These are phyloP conservation scores for Semicossyphus pulcher DNA, from an alignment of 2,113 vertebrate species.

Conservation along the genomic window DNA sequence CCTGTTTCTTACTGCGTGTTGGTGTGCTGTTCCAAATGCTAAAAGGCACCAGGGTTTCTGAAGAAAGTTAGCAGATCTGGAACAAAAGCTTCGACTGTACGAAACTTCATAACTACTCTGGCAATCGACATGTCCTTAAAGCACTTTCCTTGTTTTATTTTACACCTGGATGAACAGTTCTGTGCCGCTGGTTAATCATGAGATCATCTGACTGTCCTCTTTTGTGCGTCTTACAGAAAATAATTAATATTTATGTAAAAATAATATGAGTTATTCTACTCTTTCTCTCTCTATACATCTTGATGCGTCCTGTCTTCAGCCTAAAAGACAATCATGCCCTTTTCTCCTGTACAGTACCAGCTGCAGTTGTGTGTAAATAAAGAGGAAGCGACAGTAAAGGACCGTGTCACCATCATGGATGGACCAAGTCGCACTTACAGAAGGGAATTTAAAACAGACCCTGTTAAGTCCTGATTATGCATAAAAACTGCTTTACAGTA, in stretches of 20 bases:
- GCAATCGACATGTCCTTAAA: conserved; percentile 3
- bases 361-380: conserved; percentile 65
- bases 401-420: conserved; percentile 6
- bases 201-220: conserved; percentile 18
- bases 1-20: conserved; percentile 30
- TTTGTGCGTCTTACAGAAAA: conserved; percentile 42
- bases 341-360: conserved; percentile 70
- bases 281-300: not conserved
- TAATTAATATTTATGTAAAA: conserved; percentile 18
- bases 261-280: conserved; percentile 3
- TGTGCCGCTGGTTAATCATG: conserved; percentile 33
- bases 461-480: conserved; percentile 45
- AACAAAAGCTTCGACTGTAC: conserved; percentile 16
- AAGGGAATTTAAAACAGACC: conserved; percentile 26
- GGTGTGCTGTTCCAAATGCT: conserved; percentile 43
- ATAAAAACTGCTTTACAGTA: conserved; percentile 33
- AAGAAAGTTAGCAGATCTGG: conserved; percentile 28
- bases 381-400: conserved; percentile 27
- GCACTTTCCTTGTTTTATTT: conserved; percentile 1
- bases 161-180: conserved; percentile 11
- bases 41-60: conserved; percentile 60
- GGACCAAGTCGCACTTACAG: conserved; percentile 8
- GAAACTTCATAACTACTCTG: not conserved
- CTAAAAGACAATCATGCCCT: not conserved
- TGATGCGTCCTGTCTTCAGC: conserved; percentile 13